These are phyloP conservation scores for pig (Sus scrofa) DNA, from an alignment of 2,113 vertebrate species.

Conservation along the genomic window DNA sequence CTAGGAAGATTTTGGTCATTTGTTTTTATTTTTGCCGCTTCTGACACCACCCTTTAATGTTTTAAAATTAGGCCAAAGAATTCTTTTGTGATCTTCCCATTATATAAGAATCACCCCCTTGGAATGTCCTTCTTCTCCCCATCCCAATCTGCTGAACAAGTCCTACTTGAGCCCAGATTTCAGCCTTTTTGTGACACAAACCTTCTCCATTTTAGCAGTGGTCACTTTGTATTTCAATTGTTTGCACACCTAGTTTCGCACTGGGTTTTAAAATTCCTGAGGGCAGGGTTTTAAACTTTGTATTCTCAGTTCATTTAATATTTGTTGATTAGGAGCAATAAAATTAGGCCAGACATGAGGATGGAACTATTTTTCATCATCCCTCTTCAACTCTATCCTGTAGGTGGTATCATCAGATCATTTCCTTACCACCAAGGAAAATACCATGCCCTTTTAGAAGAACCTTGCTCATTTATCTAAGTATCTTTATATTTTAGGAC, in stretches of 20 bases:
- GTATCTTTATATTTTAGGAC: background rate
- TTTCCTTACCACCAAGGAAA: conserved; percentile 28
- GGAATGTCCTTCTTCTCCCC: background rate
- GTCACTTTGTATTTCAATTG: background rate
- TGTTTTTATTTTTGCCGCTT: conserved; percentile 50
- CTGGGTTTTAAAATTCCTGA: background rate
- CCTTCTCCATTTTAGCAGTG: background rate
- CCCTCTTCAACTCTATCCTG: background rate
- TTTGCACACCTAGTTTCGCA: conserved; percentile 35
- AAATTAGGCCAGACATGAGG: conserved; percentile 34
- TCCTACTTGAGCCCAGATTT: background rate
- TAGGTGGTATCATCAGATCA: background rate
- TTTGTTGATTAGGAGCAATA: conserved; percentile 22
- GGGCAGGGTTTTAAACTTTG: conserved; percentile 9
- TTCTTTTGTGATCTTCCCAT: conserved; percentile 27
- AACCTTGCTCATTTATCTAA: background rate
- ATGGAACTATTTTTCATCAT: background rate
- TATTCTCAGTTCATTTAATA: conserved; percentile 29
- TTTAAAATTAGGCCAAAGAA: background rate
- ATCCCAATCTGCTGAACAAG: background rate
- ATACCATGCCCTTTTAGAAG: background rate
- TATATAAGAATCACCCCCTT: background rate
- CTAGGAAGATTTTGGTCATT: conserved; percentile 1
- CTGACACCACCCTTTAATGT: conserved; percentile 10
- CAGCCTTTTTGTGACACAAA: background rate